These are phyloP conservation scores for Ochropleura leucogaster DNA, from an alignment of 2,888 invertebrate species.

Conservation along the genomic window DNA sequence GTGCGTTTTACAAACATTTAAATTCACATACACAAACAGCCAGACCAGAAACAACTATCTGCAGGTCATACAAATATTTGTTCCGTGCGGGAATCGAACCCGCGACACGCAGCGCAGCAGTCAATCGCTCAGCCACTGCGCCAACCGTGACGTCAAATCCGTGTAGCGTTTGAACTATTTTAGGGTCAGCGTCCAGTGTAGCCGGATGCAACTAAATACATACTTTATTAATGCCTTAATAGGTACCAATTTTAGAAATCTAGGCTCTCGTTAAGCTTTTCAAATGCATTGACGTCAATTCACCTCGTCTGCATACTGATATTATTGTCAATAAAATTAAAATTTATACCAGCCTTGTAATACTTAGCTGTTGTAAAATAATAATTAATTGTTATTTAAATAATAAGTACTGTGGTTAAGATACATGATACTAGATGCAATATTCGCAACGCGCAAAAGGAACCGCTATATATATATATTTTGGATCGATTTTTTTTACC, in stretches of 20 bases:
- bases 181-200: neutral
- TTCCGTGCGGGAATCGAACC: too few relatives aligned
- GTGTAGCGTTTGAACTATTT: neutral
- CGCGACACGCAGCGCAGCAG: too few relatives aligned
- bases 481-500: too few relatives aligned
- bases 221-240: neutral
- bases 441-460: too few relatives aligned
- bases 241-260: neutral
- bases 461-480: too few relatives aligned
- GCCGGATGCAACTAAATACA: neutral
- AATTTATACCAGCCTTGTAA: constrained; percentile 37
- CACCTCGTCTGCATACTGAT: constrained; percentile 15
- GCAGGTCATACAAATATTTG: too few relatives aligned
- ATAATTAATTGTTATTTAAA: constrained; percentile 29
- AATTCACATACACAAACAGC: too few relatives aligned
- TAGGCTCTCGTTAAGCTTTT: constrained; percentile 8
- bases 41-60: too few relatives aligned
- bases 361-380: constrained; percentile 27
- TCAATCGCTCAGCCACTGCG: too few relatives aligned
- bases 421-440: constrained; percentile 5
- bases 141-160: too few relatives aligned
- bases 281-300: constrained; percentile 10
- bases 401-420: constrained; percentile 15
- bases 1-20: too few relatives aligned
- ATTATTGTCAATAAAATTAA: constrained; percentile 27